These are phyloP conservation scores for Uloborus diversus DNA, from an alignment of 1,140 invertebrate genomes.

Conservation along the genomic window DNA sequence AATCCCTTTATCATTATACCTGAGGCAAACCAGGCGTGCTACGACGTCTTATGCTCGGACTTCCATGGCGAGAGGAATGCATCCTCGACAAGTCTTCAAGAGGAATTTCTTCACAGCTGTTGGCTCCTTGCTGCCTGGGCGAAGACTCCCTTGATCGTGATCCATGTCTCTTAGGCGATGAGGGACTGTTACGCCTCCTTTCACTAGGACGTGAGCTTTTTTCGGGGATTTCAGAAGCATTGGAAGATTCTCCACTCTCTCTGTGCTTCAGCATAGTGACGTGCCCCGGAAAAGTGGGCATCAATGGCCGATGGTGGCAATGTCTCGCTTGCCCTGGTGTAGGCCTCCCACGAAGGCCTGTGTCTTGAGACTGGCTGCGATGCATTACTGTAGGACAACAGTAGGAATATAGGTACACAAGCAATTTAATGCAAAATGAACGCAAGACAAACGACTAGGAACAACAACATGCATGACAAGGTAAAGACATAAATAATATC, in stretches of 20 bases:
- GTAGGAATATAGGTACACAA: no score
- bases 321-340: neutral
- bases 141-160: constrained; percentile 74
- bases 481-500: no score
- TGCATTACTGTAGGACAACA: constrained; percentile 49
- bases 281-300: constrained; percentile 74
- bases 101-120: constrained; percentile 81
- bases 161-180: constrained; percentile 50
- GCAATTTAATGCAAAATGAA: no score
- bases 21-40: constrained; percentile 46
- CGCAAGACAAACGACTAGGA: no score
- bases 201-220: constrained; percentile 1
- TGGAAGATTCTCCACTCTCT: neutral
- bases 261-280: constrained; percentile 73
- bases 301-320: constrained; percentile 69
- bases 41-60: constrained; percentile 57
- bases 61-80: constrained; percentile 52
- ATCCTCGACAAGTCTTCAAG: constrained; percentile 76
- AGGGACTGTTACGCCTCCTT: constrained; percentile 60
- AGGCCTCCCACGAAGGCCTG: constrained; percentile 46
- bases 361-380: constrained; percentile 56
- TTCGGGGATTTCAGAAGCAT: neutral
- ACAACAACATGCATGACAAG: no score
- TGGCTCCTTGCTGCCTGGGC: constrained; percentile 74
- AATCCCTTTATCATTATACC: constrained; percentile 4